Base-by-base conservation (phyloP, 1,140 invertebrate species). In the Bathynomus jamesi region DNA sequence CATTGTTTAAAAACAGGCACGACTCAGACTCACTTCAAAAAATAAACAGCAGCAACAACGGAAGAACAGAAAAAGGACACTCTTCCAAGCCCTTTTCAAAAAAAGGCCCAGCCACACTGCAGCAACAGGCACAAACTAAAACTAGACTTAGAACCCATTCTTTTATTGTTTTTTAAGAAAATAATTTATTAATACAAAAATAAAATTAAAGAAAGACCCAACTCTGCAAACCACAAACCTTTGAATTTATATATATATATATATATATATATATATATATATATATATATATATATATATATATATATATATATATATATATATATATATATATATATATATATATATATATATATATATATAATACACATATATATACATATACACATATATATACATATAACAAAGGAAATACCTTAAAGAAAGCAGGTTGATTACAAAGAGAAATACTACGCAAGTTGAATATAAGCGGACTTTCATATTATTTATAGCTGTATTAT, bases 1-100 rank as follows among this genome's bases (percentile, higher is more conserved):
- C 75, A 73, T 74, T 74, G 40, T 53, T 53, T 53, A n/a, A 53
- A 53, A 53, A 53, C 70, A 68, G 70, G 72, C 68, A 68, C 70
- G 68, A 70, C 21, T 53, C 40, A 53, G 40, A 74, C 72, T 74
- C 72, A 74, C 72, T 74, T 74, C 72, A 74, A 69, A 74, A 68
- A 69, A 53, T 53, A 53, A 53, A 53, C 5, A 21, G 40, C 40
- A 53, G 40, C 40, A 53, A 53, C 40, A 53, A 53, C 40, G 40
- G 40, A 53, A 53, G 72, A 68, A 74, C 72, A 53, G 72, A 69
- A n/a, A n/a, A 67, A 70, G 65, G 65, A 68, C 72, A 70, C 69
- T 74, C 40, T 53, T 53, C 40, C 40, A 53, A 53, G 40, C 40
- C 40, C 40, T 53, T 11, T 53, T 53, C 40, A 53, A 53, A 53